These are phyloP conservation scores for Mythimna pallens DNA, from an alignment of 2,888 invertebrate genomes.

Conservation along the genomic window DNA sequence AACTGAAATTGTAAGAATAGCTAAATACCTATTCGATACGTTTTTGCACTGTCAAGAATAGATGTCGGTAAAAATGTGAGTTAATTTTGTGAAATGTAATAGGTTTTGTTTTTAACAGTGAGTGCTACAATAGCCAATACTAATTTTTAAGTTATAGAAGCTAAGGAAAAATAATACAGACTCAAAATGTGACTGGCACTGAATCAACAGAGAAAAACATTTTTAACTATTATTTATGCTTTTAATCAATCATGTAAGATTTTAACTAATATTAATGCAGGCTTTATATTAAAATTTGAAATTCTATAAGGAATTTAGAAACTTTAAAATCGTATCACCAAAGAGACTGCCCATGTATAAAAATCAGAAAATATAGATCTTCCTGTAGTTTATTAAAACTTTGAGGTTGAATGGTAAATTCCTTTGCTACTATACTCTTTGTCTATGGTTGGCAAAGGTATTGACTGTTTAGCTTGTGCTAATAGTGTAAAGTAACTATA, in stretches of 20 bases:
- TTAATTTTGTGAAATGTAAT: conserved; percentile 10
- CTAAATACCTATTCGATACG: conserved; percentile 5
- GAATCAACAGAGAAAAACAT: neutral
- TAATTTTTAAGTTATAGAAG: conserved; percentile 28
- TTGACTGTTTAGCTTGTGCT: conserved; percentile 26
- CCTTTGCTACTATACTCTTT: conserved; percentile 23
- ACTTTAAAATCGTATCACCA: conserved; percentile 65
- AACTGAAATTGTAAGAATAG: conserved; percentile 37
- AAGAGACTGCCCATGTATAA: conserved; percentile 74
- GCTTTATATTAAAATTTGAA: conserved; percentile 42
- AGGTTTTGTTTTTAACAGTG: conserved; percentile 5
- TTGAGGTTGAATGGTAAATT: conserved; percentile 37
- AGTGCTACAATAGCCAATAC: conserved; percentile 43
- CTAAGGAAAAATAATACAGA: neutral
- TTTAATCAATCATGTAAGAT: conserved; percentile 26
- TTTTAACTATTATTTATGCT: conserved; percentile 23
- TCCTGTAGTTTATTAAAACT: conserved; percentile 61
- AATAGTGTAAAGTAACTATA: conserved; percentile 1
- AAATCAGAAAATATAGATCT: conserved; percentile 68
- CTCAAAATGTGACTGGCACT: conserved; percentile 20
- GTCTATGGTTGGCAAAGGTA: conserved; percentile 24
- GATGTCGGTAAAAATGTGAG: neutral
- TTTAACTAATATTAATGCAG: conserved; percentile 24
- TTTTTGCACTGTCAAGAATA: conserved; percentile 29
- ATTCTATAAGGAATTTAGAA: conserved; percentile 41